Conservation (phyloP, 2,113 vertebrate genomes). For the Parus major region DNA sequence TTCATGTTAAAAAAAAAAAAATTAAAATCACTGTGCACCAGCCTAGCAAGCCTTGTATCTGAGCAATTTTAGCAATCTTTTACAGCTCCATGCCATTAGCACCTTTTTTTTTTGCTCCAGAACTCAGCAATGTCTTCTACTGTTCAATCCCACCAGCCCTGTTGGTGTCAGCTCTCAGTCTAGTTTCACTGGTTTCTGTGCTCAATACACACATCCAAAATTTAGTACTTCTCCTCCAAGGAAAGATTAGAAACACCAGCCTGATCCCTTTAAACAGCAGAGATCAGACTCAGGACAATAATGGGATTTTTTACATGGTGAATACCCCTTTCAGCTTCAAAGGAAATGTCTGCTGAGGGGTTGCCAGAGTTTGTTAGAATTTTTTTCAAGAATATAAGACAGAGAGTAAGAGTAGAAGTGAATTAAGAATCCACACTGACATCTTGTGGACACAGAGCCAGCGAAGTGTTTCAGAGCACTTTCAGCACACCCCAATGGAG, state of each 20-base stretch:
- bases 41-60: background rate
- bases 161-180: background rate
- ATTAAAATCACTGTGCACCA: background rate
- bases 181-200: background rate
- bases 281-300: background rate
- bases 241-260: background rate
- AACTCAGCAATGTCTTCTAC: background rate
- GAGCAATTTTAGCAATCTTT: background rate
- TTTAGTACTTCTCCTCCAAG: background rate
- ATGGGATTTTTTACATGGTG: background rate
- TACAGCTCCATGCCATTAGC: background rate
- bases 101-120: background rate
- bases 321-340: background rate
- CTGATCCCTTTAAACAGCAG: background rate
- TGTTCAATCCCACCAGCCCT: background rate
- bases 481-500: background rate
- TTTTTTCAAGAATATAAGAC: background rate
- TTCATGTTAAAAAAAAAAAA: background rate
- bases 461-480: background rate
- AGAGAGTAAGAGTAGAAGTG: background rate
- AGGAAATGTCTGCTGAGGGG: background rate
- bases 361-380: background rate
- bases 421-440: constrained; percentile 36
- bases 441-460: constrained; percentile 37
- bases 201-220: background rate